Evolutionary conservation across 1,140 invertebrate genomes (phyloP).

Genomic region (Meteorus sp.): DNA sequence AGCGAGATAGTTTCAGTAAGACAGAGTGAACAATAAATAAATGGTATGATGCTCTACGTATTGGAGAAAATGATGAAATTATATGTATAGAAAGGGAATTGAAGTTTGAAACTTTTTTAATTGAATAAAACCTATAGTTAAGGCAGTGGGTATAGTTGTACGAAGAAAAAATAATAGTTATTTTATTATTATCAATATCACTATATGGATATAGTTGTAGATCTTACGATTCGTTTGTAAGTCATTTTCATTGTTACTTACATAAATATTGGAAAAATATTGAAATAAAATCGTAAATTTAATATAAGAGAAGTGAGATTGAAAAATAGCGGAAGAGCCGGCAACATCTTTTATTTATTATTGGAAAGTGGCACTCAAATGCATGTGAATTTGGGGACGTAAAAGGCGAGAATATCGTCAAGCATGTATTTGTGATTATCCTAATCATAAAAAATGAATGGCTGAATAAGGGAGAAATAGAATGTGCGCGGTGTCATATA

Average conservation of each 20-base stretch:
- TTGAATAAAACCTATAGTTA: conserved; percentile 49
- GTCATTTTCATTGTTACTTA: conserved; percentile 60
- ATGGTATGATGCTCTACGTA: too few species aligned
- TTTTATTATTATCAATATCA: conserved; percentile 51
- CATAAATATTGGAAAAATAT: conserved; percentile 56
- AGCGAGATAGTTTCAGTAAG: too few species aligned
- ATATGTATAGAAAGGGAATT: too few species aligned
- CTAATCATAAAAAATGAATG: neutral
- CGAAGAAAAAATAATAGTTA: conserved; percentile 38
- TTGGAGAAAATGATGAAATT: neutral
- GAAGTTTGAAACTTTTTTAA: conserved; percentile 35
- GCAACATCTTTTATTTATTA: too few species aligned
- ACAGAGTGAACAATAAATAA: too few species aligned
- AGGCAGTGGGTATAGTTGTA: conserved; percentile 52
- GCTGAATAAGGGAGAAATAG: neutral
- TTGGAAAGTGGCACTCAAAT: too few species aligned
- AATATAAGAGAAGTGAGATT: conserved; percentile 41
- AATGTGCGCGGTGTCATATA: neutral
- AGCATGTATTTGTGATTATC: too few species aligned
- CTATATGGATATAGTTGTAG: conserved; percentile 51
- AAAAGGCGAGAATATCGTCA: too few species aligned
- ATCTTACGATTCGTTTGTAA: conserved; percentile 48
- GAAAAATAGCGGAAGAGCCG: neutral
- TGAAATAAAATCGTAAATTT: conserved; percentile 57
- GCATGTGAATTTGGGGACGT: too few species aligned